Conservation (phyloP, 2,797 vertebrate genomes). For the Taeniopygia guttata region DNA sequence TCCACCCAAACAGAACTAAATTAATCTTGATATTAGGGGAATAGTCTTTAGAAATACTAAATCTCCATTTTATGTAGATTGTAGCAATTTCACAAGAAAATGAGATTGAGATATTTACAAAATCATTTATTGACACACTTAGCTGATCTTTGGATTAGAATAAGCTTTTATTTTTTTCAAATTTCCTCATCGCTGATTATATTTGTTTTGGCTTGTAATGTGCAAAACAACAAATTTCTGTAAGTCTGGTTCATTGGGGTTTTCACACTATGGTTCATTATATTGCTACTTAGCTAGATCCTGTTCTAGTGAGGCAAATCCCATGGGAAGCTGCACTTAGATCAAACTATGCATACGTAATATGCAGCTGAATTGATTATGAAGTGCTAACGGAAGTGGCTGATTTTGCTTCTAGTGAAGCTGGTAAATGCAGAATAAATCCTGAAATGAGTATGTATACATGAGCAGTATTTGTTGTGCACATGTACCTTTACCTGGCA, state of each 20-base stretch:
- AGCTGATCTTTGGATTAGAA: background rate
- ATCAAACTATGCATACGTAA: background rate
- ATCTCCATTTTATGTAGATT: background rate
- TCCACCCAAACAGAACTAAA: background rate
- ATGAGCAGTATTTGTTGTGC: background rate
- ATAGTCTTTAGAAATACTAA: background rate
- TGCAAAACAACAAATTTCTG: background rate
- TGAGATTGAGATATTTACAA: background rate
- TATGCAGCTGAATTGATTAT: background rate
- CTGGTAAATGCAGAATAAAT: background rate
- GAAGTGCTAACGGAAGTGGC: background rate
- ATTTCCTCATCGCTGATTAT: background rate
- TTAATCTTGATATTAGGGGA: background rate
- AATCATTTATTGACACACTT: background rate
- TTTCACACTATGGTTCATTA: background rate
- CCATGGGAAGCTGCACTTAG: background rate
- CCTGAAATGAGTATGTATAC: background rate
- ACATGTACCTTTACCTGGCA: background rate
- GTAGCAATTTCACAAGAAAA: background rate
- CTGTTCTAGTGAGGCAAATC: background rate
- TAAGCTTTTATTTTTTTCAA: background rate
- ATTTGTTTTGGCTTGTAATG: background rate
- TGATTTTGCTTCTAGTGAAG: background rate
- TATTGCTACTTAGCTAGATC: background rate
- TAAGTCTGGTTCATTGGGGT: background rate